Evolutionary conservation across 2,888 invertebrate species (phyloP).

Genomic region (Orthosia incerta): DNA sequence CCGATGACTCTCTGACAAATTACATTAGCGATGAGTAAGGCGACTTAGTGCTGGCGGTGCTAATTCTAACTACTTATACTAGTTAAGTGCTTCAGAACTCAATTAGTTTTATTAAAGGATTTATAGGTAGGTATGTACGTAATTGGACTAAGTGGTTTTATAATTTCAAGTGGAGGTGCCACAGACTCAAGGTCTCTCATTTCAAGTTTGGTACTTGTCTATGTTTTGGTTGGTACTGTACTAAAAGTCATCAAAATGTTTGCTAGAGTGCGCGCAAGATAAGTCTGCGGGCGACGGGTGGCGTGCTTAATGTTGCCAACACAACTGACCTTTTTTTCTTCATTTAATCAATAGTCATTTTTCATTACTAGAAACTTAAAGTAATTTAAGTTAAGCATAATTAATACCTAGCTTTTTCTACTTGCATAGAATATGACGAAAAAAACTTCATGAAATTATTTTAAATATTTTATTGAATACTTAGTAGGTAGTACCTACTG

Average conservation of each 20-base stretch:
- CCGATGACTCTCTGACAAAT: slow-evolving; percentile 34
- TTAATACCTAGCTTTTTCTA: too few species aligned
- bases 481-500: too few species aligned
- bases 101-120: slow-evolving; percentile 39
- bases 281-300: too few species aligned
- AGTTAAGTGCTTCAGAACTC: slow-evolving; percentile 27
- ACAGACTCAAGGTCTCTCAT: background rate
- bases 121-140: background rate
- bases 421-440: too few species aligned
- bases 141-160: slow-evolving; percentile 10
- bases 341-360: too few species aligned
- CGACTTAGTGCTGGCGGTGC: slow-evolving; percentile 23
- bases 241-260: background rate
- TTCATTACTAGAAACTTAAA: too few species aligned
- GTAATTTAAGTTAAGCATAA: too few species aligned
- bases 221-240: background rate
- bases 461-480: too few species aligned
- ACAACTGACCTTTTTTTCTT: too few species aligned
- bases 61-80: slow-evolving; percentile 18
- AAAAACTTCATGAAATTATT: too few species aligned
- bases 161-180: slow-evolving; percentile 4
- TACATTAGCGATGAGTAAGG: slow-evolving; percentile 35
- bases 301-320: too few species aligned
- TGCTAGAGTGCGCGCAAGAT: too few species aligned
- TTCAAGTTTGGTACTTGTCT: background rate